phyloP scores from a whole-genome alignment of 2,888 invertebrate species.

The Ochlodes sylvanus region DNA sequence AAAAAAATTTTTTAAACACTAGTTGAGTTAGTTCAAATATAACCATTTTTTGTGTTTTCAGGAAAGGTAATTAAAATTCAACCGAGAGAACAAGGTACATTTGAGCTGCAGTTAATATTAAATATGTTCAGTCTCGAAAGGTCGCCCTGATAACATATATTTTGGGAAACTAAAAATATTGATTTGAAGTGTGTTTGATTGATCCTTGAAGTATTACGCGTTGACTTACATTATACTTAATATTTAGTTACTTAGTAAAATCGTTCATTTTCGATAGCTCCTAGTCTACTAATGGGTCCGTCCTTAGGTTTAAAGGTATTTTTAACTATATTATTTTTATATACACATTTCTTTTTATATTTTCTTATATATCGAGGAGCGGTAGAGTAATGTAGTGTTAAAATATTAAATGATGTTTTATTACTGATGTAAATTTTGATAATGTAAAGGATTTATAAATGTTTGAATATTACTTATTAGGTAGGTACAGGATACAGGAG shows the following conservation, averaged over 20 bases:
- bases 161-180: too few species aligned
- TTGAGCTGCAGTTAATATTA: too few species aligned
- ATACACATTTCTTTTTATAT: conserved; percentile 48
- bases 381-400: conserved; percentile 42
- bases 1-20: too few species aligned
- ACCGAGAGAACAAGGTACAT: too few species aligned
- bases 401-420: conserved; percentile 8
- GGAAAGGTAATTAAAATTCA: too few species aligned
- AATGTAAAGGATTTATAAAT: conserved; percentile 7
- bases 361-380: conserved; percentile 49
- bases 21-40: too few species aligned
- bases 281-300: conserved; percentile 50
- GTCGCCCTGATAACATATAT: too few species aligned
- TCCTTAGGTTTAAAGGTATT: conserved; percentile 51
- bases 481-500: neutral
- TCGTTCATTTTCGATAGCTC: conserved; percentile 45
- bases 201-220: neutral
- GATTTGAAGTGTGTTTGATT: neutral
- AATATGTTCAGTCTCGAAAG: too few species aligned
- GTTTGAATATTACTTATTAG: conserved; percentile 1
- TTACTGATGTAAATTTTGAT: conserved; percentile 13
- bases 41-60: too few species aligned
- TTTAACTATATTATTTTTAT: conserved; percentile 46
- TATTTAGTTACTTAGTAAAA: conserved; percentile 35
- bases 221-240: neutral